Conservation (phyloP, 92 coral and sea anemone genomes). For the Palythoa caribaeorum region DNA sequence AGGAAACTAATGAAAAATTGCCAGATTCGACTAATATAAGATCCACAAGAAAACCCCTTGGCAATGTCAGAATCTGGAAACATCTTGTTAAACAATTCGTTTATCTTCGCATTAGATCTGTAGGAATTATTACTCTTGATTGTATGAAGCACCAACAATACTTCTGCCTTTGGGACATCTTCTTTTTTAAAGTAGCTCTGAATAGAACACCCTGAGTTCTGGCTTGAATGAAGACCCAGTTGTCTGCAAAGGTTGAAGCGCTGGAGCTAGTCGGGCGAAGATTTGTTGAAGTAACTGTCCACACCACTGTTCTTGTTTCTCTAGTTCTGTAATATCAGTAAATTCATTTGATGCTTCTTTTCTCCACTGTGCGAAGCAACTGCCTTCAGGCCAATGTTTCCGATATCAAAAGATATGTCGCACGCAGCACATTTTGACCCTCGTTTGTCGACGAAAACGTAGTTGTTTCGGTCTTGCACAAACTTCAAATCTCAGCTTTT, state of each 20-base stretch:
- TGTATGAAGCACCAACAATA: not conserved
- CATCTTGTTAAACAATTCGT: constrained; percentile 40
- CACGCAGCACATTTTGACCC: not conserved
- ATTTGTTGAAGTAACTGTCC: not conserved
- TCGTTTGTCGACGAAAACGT: constrained; percentile 39
- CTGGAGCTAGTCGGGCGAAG: not conserved
- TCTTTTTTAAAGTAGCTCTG: not conserved
- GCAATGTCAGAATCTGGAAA: constrained; percentile 64
- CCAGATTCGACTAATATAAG: too few species aligned
- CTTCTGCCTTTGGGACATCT: not conserved
- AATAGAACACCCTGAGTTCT: not conserved
- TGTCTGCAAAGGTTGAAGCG: not conserved
- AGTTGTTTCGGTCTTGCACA: constrained; percentile 4
- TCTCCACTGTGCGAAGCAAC: not conserved
- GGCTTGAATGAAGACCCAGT: not conserved
- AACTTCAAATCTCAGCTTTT: constrained; percentile 23
- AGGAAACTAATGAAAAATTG: too few species aligned
- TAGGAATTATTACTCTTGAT: too few species aligned
- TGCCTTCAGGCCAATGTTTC: not conserved
- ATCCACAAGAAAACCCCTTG: constrained; percentile 50
- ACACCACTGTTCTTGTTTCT: not conserved
- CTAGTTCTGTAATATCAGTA: not conserved
- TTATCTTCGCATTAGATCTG: too few species aligned
- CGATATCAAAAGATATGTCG: not conserved
- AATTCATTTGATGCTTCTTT: not conserved